A percentile compares a stretch with the other conserved stretches of the same genome.
Conservation (phyloP, 2,797 vertebrate genomes). For the Sebastolobus alascanus region DNA sequence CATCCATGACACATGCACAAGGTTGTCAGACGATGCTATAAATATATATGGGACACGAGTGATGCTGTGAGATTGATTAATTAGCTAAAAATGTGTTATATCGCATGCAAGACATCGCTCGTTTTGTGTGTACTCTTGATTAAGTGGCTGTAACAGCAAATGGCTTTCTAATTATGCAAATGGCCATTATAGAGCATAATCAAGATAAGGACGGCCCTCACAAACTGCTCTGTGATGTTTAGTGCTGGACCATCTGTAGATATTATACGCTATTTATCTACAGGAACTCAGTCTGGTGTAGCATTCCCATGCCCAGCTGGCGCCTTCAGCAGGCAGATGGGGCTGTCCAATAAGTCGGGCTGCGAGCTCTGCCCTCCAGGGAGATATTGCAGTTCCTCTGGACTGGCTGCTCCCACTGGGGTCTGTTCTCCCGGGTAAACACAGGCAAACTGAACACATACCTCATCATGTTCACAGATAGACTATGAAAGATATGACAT, state of each 20-base stretch:
- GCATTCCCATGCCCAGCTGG: constrained; percentile 87
- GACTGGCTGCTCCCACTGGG: constrained; percentile 82
- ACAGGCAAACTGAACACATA: constrained; percentile 18
- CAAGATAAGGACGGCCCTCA: constrained; percentile 40
- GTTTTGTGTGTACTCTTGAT: constrained; percentile 32
- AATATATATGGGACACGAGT: constrained; percentile 3
- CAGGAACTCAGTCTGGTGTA: constrained; percentile 81
- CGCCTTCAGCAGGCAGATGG: constrained; percentile 80
- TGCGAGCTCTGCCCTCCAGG: constrained; percentile 87
- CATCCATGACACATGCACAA: not conserved
- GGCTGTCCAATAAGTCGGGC: constrained; percentile 75
- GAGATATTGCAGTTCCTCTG: constrained; percentile 83
- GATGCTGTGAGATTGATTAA: constrained; percentile 3
- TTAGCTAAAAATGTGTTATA: not conserved
- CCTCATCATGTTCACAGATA: constrained; percentile 30
- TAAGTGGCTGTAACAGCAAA: constrained; percentile 49
- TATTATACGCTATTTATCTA: constrained; percentile 61
- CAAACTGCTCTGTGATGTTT: constrained; percentile 60
- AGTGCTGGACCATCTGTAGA: constrained; percentile 71
- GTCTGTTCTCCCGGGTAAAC: constrained; percentile 85
- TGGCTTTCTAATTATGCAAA: constrained; percentile 64
- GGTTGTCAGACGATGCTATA: not conserved
- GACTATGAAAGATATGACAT: constrained; percentile 28
- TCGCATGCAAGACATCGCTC: constrained; percentile 2
- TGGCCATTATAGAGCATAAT: constrained; percentile 46